A percentile compares a stretch with the other conserved stretches of the same genome.
These are phyloP conservation scores for Lacanobia wlatinum DNA, from an alignment of 2,888 invertebrate genomes.

Conservation along the genomic window DNA sequence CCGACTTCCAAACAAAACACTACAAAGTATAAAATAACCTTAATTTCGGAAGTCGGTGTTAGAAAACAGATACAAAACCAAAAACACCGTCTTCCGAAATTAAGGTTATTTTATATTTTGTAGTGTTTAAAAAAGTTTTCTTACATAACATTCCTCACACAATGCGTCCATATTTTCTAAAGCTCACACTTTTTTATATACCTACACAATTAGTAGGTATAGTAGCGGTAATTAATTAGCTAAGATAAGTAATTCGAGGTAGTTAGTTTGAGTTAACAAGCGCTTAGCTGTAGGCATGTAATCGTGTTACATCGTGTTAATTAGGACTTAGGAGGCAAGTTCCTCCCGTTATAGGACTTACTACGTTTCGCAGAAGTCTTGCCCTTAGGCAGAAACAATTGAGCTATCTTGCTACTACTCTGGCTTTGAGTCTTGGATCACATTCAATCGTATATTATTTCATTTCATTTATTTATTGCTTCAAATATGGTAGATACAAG, in stretches of 20 bases:
- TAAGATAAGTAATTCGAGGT: not conserved
- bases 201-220: not conserved
- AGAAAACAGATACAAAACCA: too few relatives aligned
- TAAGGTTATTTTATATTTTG: too few relatives aligned
- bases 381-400: not conserved
- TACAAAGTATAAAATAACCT: too few relatives aligned
- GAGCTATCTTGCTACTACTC: not conserved
- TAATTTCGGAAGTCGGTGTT: too few relatives aligned
- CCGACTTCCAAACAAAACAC: too few relatives aligned
- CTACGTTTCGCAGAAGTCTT: not conserved
- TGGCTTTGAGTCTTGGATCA: not conserved
- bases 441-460: too few relatives aligned
- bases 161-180: not conserved
- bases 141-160: not conserved
- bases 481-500: too few relatives aligned
- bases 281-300: not conserved
- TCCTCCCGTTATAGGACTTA: not conserved
- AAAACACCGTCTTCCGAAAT: too few relatives aligned
- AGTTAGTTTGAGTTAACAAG: not conserved
- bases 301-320: conserved; percentile 2
- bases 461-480: too few relatives aligned
- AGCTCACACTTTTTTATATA: not conserved
- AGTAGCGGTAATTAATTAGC: not conserved
- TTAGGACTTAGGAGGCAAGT: not conserved
- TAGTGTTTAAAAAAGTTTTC: too few relatives aligned